Evolutionary conservation across 2,113 vertebrate species (phyloP), one percentile per base, ranked within the genome.

Genomic region (Acrocephalus arundinaceus): DNA sequence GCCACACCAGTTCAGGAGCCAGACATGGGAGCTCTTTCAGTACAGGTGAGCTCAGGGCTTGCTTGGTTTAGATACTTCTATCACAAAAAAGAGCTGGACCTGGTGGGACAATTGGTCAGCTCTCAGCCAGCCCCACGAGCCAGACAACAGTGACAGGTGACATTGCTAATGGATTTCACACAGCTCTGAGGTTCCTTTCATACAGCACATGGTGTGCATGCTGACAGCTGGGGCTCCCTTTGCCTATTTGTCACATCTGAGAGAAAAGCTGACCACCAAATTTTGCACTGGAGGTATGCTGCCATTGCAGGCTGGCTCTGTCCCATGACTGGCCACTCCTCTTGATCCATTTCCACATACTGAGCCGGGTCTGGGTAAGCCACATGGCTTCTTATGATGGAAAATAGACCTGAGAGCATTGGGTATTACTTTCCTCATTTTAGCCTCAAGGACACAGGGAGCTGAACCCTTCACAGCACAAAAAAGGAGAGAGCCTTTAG

Each of bases 1-100:
- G 30, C 57, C 45, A 59, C 65, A 37, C 20, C 39, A 93, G 49
- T 30, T 76, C 75, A 78, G 71, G n/a, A 66, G 66, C 13, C 59
- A 84, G 30, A 35, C 0, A 0, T 8, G 20, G 35, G 39, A 93
- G 66, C 24, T 1, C 0, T 14, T 77, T 72, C 48, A 48, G 33
- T 43, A 63, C 19, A 25, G n/a, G 16, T 43, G 51, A 78, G 35
- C 30, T 67, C 57, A 87, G 62, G 12, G 18, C 7, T 63, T 46
- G 17, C 55, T 77, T 78, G 25, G 31, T 66, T 86, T 58, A 75
- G 27, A 52, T 25, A 43, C 15, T 25, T 28, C 55, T 52, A 4
- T 19, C 25, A 87, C 57, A 51, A 28, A 66, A 58, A 37, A 76
- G 21, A 87, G 41, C 33, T 77, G 80, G 18, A 68, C n/a, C 41